Base-by-base conservation (phyloP, 2,113 vertebrate species). In the Centropristis striata region DNA sequence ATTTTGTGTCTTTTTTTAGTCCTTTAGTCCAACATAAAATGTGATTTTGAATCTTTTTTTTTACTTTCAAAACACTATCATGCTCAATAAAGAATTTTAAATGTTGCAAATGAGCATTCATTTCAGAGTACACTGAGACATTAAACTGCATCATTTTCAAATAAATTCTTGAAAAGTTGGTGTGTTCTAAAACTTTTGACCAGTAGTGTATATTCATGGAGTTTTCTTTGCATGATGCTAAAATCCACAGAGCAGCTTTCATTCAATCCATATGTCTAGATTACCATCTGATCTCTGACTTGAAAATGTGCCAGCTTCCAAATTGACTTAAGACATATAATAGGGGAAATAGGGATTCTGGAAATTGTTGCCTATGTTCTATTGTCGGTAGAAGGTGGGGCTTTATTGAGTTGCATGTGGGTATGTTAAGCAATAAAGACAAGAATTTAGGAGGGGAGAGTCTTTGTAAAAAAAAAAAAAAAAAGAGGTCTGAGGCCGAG, bases 401-500 rank as follows among this genome's bases (percentile, higher is more conserved):
- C 8, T 69, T 71, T 74, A 42, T 39, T 61, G 36, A 68, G 61
- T 10, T 67, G 61, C 39, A 79, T 68, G 75, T 49, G 75, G 55
- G 59, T 85, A 59, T 5, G 46, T 41, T 20, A 41, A 74, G 67
- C 77, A 80, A 87, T 92, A 88, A 90, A 87, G 78, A 64, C 66
- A 82, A 25, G 78, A 87, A 89, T 92, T 84, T 81, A 71, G 36
- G 58, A 61, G 72, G 58, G 68, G 61, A 86, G 73, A 86, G 37
- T 72, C 37, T 54, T 90, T 32, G 25, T 89, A 78, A 89, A 90
- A 75, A 32, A 44, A 32, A 32, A n/a, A 32, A 32, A 32, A 32
- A 32, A 32, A 32, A 32, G 53, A 15, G 65, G n/a, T 54, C 58
- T 71, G 27, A 36, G 58, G 63, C 57, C 5, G 3, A 58, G 54